phyloP scores from a whole-genome alignment of 2,797 vertebrate species.

The Fringilla coelebs region DNA sequence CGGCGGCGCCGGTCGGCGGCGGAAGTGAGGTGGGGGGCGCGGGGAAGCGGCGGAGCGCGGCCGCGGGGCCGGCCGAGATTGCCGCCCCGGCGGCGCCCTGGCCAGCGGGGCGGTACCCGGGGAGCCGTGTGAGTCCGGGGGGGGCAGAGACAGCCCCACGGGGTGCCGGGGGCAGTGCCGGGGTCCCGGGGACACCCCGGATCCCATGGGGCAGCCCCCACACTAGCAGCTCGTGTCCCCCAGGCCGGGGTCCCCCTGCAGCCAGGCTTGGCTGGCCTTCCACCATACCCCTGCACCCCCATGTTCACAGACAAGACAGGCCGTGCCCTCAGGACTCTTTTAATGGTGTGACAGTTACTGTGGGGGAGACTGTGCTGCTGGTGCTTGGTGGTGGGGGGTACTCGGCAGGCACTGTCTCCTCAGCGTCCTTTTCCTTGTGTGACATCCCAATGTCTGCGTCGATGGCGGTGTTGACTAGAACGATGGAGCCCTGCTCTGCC shows the following conservation, averaged over 20 bases:
- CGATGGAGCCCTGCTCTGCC: not conserved
- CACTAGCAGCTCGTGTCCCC: not conserved
- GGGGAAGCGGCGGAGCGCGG: not conserved
- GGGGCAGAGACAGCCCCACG: not conserved
- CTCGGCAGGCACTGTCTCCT: accelerated
- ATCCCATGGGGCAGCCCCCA: not conserved
- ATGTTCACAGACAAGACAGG: accelerated
- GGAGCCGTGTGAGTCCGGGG: too few species aligned
- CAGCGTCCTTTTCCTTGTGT: accelerated
- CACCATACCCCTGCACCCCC: not conserved
- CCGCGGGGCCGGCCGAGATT: too few species aligned
- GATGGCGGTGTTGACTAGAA: not conserved
- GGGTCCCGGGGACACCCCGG: too few species aligned
- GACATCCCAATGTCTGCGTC: accelerated
- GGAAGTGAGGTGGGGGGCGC: not conserved
- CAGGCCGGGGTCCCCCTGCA: not conserved
- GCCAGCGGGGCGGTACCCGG: not conserved
- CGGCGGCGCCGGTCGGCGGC: not conserved
- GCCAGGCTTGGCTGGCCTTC: not conserved
- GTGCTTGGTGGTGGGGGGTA: accelerated
- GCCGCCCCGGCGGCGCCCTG: too few species aligned
- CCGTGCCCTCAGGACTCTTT: not conserved
- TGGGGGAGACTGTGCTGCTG: not conserved
- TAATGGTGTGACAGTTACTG: not conserved
- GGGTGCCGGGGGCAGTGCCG: not conserved